Evolutionary conservation across 2,113 vertebrate genomes (phyloP).

Genomic region (Prunella fulvescens): DNA sequence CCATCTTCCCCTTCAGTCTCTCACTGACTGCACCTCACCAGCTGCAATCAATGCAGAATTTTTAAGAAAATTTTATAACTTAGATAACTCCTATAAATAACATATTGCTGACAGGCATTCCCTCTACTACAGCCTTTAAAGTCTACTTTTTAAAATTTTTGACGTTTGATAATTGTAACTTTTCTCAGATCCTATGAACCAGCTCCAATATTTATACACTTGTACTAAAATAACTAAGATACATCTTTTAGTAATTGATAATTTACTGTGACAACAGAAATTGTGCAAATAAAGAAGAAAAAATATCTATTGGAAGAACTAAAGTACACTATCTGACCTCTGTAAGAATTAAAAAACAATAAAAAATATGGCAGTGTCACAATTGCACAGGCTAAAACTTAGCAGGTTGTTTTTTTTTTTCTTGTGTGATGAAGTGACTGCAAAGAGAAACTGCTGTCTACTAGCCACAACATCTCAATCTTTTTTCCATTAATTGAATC

Average conservation of each 20-base stretch:
- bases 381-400: not conserved
- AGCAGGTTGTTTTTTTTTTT: not conserved
- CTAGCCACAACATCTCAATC: not conserved
- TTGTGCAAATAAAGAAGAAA: not conserved
- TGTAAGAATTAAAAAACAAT: not conserved
- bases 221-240: not conserved
- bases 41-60: not conserved
- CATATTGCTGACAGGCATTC: not conserved
- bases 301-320: not conserved
- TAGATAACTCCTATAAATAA: not conserved
- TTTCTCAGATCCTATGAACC: not conserved
- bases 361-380: not conserved
- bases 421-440: not conserved
- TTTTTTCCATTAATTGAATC: not conserved
- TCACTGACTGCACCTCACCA: not conserved
- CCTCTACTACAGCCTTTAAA: not conserved
- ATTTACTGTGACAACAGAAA: not conserved
- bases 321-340: not conserved
- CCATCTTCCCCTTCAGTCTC: fast-evolving
- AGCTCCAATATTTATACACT: not conserved
- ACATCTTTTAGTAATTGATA: not conserved
- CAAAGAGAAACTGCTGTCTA: not conserved
- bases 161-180: not conserved
- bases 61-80: not conserved
- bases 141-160: not conserved